phyloP scores from a whole-genome alignment of 2,113 vertebrate species.

The Alaudala cheleensis region DNA sequence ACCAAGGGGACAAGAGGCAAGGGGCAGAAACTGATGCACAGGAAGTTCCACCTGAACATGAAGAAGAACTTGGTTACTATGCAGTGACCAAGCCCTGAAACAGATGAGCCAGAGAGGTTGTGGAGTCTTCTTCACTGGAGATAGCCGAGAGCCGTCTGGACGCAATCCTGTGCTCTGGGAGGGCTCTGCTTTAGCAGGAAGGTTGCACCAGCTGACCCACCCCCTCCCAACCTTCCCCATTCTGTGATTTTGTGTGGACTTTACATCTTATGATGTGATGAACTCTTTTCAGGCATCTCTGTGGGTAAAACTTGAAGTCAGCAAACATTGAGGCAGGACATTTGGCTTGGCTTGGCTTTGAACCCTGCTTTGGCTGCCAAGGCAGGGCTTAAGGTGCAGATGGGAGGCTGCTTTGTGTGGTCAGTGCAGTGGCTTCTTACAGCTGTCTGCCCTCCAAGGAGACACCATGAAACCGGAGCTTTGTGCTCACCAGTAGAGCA shows the following conservation, averaged over 20 bases:
- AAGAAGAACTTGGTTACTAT: neutral
- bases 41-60: neutral
- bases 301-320: neutral
- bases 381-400: neutral
- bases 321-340: neutral
- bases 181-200: neutral
- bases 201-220: neutral
- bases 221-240: neutral
- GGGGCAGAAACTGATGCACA: neutral
- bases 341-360: no score
- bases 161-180: neutral
- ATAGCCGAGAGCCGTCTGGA: rapidly evolving
- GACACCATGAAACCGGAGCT: rapidly evolving
- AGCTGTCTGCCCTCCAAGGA: neutral
- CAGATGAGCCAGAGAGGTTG: neutral
- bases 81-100: neutral
- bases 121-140: neutral
- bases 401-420: neutral
- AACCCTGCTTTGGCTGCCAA: neutral
- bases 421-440: rapidly evolving
- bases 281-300: neutral
- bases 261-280: no score
- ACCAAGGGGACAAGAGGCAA: neutral
- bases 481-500: no score
- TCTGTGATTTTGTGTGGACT: rapidly evolving